phyloP scores from a whole-genome alignment of 1,140 invertebrate genomes.

The Bombyx mori region DNA sequence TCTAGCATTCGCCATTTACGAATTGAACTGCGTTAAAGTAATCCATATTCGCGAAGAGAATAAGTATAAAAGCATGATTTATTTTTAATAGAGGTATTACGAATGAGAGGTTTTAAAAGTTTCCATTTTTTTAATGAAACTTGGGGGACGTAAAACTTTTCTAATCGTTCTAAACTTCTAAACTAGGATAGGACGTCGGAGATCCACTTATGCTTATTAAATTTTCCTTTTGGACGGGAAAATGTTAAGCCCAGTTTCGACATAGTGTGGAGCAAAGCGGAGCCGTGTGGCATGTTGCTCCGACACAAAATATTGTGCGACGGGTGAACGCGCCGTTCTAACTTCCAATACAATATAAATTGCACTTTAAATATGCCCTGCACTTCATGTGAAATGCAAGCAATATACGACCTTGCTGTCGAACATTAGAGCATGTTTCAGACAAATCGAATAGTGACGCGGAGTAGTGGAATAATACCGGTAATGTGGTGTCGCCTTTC shows the following conservation, averaged over 20 bases:
- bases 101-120: constrained; percentile 9
- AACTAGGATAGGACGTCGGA: constrained; percentile 30
- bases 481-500: constrained; percentile 70
- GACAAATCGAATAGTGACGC: constrained; percentile 13
- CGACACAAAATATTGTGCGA: constrained; percentile 65
- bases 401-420: constrained; percentile 48
- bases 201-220: constrained; percentile 58
- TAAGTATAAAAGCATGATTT: constrained; percentile 14
- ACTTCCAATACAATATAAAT: constrained; percentile 71
- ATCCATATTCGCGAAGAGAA: constrained; percentile 9
- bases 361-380: constrained; percentile 66
- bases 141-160: constrained; percentile 18
- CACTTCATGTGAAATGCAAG: constrained; percentile 39
- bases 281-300: constrained; percentile 52
- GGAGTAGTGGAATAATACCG: constrained; percentile 56
- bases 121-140: constrained; percentile 9
- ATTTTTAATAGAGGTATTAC: constrained; percentile 16
- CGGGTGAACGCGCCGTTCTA: constrained; percentile 57
- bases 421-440: constrained; percentile 36
- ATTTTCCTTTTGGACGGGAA: constrained; percentile 46
- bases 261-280: constrained; percentile 46
- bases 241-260: constrained; percentile 46
- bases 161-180: constrained; percentile 24
- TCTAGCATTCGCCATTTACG: constrained; percentile 2
- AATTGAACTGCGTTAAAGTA: constrained; percentile 9